phyloP scores from a whole-genome alignment of 1,140 invertebrate genomes.

The Anastrepha ludens region DNA sequence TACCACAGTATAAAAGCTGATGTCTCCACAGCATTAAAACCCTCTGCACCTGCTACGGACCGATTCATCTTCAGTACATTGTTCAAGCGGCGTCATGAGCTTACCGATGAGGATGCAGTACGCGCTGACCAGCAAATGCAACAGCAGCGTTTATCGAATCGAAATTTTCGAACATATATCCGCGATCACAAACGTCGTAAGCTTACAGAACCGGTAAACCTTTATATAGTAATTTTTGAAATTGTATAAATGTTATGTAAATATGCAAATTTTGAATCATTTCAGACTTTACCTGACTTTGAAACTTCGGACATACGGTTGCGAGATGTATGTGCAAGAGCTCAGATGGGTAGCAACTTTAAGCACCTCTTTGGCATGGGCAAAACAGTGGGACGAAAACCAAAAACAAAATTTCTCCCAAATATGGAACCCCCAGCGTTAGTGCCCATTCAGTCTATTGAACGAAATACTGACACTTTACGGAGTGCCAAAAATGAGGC shows the following conservation, averaged over 20 bases:
- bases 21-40: not conserved
- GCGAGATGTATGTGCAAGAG: slow-evolving; percentile 68
- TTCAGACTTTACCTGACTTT: slow-evolving; percentile 73
- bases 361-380: slow-evolving; percentile 58
- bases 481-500: not conserved
- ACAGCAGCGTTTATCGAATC: slow-evolving; percentile 76
- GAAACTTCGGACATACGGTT: slow-evolving; percentile 71
- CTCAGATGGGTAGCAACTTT: slow-evolving; percentile 69
- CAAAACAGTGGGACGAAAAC: slow-evolving; percentile 64
- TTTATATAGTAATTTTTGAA: slow-evolving; percentile 64
- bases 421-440: slow-evolving; percentile 65
- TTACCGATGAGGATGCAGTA: slow-evolving; percentile 65
- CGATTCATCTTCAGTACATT: slow-evolving; percentile 67
- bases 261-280: slow-evolving; percentile 59
- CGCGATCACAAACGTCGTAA: slow-evolving; percentile 80
- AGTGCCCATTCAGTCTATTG: slow-evolving; percentile 63
- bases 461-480: not conserved
- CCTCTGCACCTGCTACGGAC: slow-evolving; percentile 21
- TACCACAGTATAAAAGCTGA: not conserved
- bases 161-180: slow-evolving; percentile 82
- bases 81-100: slow-evolving; percentile 63
- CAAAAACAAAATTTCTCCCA: slow-evolving; percentile 59
- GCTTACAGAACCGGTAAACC: slow-evolving; percentile 76
- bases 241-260: not conserved
- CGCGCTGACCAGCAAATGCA: slow-evolving; percentile 62